Evolutionary conservation across 1,140 invertebrate species (phyloP).

Genomic region (Pogonomyrmex californicus): DNA sequence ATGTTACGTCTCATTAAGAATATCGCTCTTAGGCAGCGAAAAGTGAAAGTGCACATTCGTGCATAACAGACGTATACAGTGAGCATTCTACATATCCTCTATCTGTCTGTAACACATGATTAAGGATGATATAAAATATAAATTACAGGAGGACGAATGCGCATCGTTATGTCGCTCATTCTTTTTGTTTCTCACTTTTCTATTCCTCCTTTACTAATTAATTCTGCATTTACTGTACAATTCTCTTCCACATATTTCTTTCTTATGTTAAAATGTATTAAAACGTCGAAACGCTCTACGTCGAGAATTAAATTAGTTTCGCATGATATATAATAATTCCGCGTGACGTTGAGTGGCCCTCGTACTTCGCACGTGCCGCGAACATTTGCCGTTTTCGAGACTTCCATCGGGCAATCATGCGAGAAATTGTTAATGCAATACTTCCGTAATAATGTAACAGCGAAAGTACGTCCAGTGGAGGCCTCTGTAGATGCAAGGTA

Average conservation of each 20-base stretch:
- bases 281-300: constrained; percentile 1
- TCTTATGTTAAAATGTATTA: background rate
- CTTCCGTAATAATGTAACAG: constrained; percentile 66
- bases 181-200: background rate
- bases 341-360: background rate
- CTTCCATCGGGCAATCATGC: constrained; percentile 22
- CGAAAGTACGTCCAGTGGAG: constrained; percentile 69
- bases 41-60: constrained; percentile 29
- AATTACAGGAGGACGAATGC: background rate
- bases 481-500: constrained; percentile 63
- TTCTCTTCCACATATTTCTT: background rate
- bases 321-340: background rate
- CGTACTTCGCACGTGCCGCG: background rate
- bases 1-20: constrained; percentile 2
- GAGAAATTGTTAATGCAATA: constrained; percentile 48
- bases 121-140: constrained; percentile 16
- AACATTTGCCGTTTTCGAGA: constrained; percentile 20
- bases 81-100: background rate
- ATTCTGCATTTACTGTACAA: background rate
- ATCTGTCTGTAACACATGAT: background rate
- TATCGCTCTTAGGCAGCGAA: constrained; percentile 11
- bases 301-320: background rate
- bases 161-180: background rate
- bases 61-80: background rate
- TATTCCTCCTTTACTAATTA: background rate